A percentile compares a stretch with the other conserved stretches of the same genome.
Conservation (phyloP, 2,113 vertebrate species). For the Hippopotamus amphibius region DNA sequence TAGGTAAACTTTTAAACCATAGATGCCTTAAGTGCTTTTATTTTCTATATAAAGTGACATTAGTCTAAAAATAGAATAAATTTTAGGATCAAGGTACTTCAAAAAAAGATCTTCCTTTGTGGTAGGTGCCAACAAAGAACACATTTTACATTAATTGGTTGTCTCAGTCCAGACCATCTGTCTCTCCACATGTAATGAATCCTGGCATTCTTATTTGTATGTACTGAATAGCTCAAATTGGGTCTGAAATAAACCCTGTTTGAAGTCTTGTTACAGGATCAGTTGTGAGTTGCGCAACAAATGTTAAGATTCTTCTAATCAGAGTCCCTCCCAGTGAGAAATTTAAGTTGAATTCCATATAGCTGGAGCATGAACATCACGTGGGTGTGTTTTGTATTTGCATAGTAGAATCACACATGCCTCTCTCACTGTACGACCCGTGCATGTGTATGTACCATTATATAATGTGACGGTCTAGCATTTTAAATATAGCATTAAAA, state of each 20-base stretch:
- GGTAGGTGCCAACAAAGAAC: slow-evolving; percentile 85
- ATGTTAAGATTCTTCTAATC: slow-evolving; percentile 58
- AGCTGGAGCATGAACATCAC: background rate
- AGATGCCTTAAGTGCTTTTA: slow-evolving; percentile 29
- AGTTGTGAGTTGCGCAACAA: slow-evolving; percentile 54
- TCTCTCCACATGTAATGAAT: slow-evolving; percentile 86
- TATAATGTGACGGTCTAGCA: background rate
- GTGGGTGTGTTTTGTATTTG: background rate
- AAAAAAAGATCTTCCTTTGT: slow-evolving; percentile 83
- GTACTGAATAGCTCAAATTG: slow-evolving; percentile 84
- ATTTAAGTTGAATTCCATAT: background rate
- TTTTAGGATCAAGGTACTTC: slow-evolving; percentile 82
- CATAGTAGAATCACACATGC: background rate
- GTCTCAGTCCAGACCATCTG: slow-evolving; percentile 89
- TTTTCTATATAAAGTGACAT: slow-evolving; percentile 64
- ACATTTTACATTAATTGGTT: slow-evolving; percentile 90
- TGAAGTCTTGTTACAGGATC: slow-evolving; percentile 68
- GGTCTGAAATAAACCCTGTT: slow-evolving; percentile 84
- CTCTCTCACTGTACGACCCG: background rate
- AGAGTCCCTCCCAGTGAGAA: background rate
- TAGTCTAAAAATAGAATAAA: slow-evolving; percentile 83
- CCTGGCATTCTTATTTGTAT: slow-evolving; percentile 84
- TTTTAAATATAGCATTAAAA: background rate
- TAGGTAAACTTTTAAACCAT: slow-evolving; percentile 47
- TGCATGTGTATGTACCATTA: background rate